Conservation (phyloP, 2,797 vertebrate species). For the Premnoplex brunnescens region DNA sequence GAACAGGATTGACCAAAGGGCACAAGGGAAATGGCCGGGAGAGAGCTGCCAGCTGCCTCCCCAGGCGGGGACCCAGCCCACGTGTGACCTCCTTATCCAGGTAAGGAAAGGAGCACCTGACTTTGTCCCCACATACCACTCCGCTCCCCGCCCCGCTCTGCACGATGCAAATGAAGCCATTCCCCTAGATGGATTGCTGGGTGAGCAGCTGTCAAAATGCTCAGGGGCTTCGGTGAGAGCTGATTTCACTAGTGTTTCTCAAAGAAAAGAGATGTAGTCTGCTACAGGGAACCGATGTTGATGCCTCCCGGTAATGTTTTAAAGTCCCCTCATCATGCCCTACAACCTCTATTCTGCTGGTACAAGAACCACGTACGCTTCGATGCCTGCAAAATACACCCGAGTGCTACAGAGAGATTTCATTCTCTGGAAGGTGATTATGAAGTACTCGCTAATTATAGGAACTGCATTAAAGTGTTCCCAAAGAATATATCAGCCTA, state of each 20-base stretch:
- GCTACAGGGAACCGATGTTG: not conserved
- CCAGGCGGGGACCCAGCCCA: not conserved
- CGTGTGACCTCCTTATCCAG: not conserved
- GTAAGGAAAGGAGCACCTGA: not conserved
- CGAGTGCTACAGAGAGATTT: not conserved
- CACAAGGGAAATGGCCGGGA: not conserved
- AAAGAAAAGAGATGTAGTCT: not conserved
- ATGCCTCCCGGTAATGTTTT: not conserved
- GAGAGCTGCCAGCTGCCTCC: not conserved
- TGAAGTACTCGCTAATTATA: not conserved
- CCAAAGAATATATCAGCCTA: not conserved
- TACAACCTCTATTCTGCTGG: not conserved
- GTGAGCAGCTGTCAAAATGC: not conserved
- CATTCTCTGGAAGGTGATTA: not conserved
- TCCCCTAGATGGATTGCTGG: not conserved
- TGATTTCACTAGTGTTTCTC: not conserved
- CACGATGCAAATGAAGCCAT: not conserved
- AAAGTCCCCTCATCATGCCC: not conserved
- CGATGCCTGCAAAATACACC: not conserved
- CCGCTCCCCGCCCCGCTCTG: no score
- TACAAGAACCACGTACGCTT: not conserved
- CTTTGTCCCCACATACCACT: not conserved
- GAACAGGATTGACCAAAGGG: not conserved
- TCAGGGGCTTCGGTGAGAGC: not conserved
- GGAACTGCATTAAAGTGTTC: not conserved